These are phyloP conservation scores for Poecilia latipinna DNA, from an alignment of 2,113 vertebrate genomes.

Conservation along the genomic window DNA sequence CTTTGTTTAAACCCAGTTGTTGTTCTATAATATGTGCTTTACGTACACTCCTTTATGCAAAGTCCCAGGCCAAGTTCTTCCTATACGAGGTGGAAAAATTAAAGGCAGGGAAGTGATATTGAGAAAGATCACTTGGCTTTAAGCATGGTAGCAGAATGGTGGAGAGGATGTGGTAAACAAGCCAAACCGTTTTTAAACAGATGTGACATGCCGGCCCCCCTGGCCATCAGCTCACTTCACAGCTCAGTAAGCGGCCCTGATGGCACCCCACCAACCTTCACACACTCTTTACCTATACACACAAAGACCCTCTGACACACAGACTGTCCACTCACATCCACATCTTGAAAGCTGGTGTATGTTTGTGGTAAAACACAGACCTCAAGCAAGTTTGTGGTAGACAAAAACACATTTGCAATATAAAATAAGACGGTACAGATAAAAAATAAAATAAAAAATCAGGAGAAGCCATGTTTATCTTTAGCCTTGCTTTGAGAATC, in stretches of 20 bases:
- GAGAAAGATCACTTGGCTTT: slow-evolving; percentile 43
- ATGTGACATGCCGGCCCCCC: slow-evolving; percentile 41
- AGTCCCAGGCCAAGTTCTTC: neutral
- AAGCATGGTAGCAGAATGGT: slow-evolving; percentile 36
- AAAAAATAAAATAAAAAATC: no score
- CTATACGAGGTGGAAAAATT: slow-evolving; percentile 26
- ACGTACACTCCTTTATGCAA: neutral
- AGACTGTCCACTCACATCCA: slow-evolving; percentile 24
- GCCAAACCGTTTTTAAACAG: slow-evolving; percentile 53
- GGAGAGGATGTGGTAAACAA: slow-evolving; percentile 47
- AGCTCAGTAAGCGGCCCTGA: slow-evolving; percentile 38
- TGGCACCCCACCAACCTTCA: slow-evolving; percentile 41
- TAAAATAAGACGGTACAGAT: neutral
- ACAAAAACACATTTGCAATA: neutral
- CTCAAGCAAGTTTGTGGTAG: neutral
- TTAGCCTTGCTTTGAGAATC: neutral
- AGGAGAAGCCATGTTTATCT: neutral
- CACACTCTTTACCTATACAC: slow-evolving; percentile 12
- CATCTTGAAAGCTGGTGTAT: slow-evolving; percentile 17
- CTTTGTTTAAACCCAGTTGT: neutral
- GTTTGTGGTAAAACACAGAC: slow-evolving; percentile 25
- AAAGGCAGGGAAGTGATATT: slow-evolving; percentile 39
- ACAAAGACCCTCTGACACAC: slow-evolving; percentile 22
- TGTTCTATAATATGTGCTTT: neutral
- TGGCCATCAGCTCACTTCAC: slow-evolving; percentile 42